Base-by-base conservation (phyloP, 2,113 vertebrate genomes). In the Urocitellus parryii region DNA sequence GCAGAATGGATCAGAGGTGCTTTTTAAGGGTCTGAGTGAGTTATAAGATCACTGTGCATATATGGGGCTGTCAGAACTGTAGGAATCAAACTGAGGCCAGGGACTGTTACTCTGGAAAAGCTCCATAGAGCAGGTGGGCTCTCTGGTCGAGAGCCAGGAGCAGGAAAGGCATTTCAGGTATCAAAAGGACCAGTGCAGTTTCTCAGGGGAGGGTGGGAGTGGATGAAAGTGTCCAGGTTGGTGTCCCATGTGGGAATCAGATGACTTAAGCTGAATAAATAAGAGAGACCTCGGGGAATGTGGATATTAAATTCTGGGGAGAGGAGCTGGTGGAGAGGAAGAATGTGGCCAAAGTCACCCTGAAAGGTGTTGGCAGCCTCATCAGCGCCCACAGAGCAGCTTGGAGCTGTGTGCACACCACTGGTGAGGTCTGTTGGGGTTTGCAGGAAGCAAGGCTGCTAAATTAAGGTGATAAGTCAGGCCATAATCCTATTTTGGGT, bases 391-490 rank as follows among this genome's bases (percentile, higher is more conserved):
- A 10, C 76, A 45, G 80, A 96, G 85, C 68, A 32, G 42, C 88
- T 63, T 2, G 39, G 82, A 95, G 91, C 88, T 34, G 5, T 20
- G 0, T 27, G 51, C 10, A 0, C 4, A 4, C 5, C n/a, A 82
- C 91, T 27, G 27, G 70, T 0, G 65, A 58, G 83, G 85, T 39
- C 92, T 56, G 58, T 67, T 2, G 82, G 85, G 92, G 90, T 90
- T 61, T 14, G 4, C n/a, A 68, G 94, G 91, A 93, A 96, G 95
- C 93, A 16, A 14, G 67, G 32, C 72, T 90, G 95, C 72, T 85
- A 92, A 97, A 92, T 97, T 72, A 92, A 96, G 97, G 96, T 82
- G 95, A 85, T 91, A 91, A 90, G 91, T 97, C 96, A 96, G 83
- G 70, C 91, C 86, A 77, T 97, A 96, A 96, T 91, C 94, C 93